Percentiles rank a stretch among this genome's conserved stretches.
These are phyloP conservation scores for Scopus umbretta DNA, from an alignment of 2,113 vertebrate species.

Conservation along the genomic window DNA sequence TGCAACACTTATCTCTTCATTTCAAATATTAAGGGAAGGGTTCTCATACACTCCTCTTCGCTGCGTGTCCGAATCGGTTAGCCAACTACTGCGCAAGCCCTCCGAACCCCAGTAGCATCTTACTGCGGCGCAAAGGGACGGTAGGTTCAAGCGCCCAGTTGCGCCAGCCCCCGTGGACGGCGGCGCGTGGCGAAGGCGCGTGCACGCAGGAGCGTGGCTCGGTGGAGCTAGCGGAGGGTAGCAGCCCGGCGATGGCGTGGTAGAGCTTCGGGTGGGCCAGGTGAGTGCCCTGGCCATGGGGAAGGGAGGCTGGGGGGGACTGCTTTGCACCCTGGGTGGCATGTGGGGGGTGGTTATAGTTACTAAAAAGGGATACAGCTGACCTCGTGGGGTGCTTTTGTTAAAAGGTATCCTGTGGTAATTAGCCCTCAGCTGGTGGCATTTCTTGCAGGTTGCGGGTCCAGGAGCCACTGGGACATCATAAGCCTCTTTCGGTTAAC, in stretches of 20 bases:
- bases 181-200: accelerated
- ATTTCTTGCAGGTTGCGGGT: neutral
- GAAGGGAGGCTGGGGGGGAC: no score
- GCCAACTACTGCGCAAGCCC: neutral
- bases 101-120: neutral
- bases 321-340: accelerated
- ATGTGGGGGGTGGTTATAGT: neutral
- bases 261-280: neutral
- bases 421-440: neutral
- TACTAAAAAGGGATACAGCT: neutral
- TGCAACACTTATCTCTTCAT: neutral
- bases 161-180: neutral
- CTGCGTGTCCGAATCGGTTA: accelerated
- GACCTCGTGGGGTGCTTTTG: neutral
- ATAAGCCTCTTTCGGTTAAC: neutral
- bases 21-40: neutral
- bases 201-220: accelerated
- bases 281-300: neutral
- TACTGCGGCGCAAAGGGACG: neutral
- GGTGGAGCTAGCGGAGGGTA: neutral
- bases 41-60: accelerated
- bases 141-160: no score
- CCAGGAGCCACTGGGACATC: neutral
- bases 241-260: accelerated
- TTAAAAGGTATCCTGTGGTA: neutral